Conservation (phyloP, 2,888 invertebrate genomes). For the Eremobia ochroleuca region DNA sequence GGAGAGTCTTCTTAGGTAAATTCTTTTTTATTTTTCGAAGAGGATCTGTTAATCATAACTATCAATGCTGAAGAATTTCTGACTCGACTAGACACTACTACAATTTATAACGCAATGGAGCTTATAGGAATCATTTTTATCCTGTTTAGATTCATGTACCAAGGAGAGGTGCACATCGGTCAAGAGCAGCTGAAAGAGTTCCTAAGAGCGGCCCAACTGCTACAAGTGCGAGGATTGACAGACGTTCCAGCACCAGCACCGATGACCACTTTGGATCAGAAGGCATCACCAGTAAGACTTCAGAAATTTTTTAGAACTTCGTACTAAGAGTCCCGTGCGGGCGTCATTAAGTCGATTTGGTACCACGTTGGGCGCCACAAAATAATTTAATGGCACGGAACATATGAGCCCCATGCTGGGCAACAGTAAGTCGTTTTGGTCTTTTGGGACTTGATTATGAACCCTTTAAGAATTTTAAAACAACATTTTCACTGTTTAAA, state of each 20-base stretch:
- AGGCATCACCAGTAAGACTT: slow-evolving; percentile 93
- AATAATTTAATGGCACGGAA: background rate
- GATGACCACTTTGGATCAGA: slow-evolving; percentile 91
- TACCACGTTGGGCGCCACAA: slow-evolving; percentile 11
- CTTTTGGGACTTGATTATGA: slow-evolving; percentile 36
- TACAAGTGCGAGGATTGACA: slow-evolving; percentile 96
- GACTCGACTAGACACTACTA: background rate
- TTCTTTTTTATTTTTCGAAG: background rate
- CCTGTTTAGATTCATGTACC: slow-evolving; percentile 95
- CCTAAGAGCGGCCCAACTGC: slow-evolving; percentile 96
- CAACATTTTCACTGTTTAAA: no score
- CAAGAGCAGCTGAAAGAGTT: slow-evolving; percentile 97
- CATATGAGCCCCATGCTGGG: slow-evolving; percentile 42
- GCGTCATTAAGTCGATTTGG: slow-evolving; percentile 38
- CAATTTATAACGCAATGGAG: background rate
- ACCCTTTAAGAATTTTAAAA: slow-evolving; percentile 2
- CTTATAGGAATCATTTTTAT: background rate
- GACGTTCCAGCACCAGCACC: slow-evolving; percentile 93
- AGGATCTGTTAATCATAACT: background rate
- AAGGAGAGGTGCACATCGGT: slow-evolving; percentile 97
- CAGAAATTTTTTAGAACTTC: background rate
- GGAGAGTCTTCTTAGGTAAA: slow-evolving; percentile 95
- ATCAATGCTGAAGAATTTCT: background rate
- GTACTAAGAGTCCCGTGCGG: slow-evolving; percentile 32
- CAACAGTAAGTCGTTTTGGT: slow-evolving; percentile 41